Base-by-base conservation (phyloP, 2,888 invertebrate genomes). In the Pristionchus japonicus region DNA sequence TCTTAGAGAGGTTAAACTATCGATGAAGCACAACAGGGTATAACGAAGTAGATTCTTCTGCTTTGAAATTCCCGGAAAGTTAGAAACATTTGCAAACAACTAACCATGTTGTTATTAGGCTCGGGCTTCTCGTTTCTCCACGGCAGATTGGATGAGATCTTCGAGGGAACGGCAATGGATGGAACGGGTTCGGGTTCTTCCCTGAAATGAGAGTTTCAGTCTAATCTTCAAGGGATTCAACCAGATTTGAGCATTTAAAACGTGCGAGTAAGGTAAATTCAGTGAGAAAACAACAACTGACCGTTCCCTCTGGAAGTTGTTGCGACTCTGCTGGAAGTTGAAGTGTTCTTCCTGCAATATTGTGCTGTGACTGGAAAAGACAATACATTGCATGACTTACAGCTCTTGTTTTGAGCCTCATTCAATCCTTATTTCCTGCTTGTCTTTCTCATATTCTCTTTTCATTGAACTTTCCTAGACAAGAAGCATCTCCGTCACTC, bases 271-370 rank as follows among this genome's bases (percentile, higher is more conserved):
- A 27, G 31, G 0, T 31, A 7, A 67, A 34, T 3, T 15, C 67
- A 34, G 11, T n/a, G n/a, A 11, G 34, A 43, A 77, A 77, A 77
- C 11, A 43, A 43, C n/a, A n/a, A 11, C 80, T n/a, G 49, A 70
- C 85, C 89, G 70, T 40, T 91, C 91, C 27, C 67, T 88, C 34
- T 90, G 89, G 87, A 91, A 92, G 67, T 91, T 84, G 15, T 88
- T 88, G 20, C 90, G 70, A 80, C 88, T 91, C 31, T 89, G 84
- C 31, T 84, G 88, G 82, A 92, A 91, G 64, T 89, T 89, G 64
- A 89, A 89, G 88, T 91, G 92, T 87, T 92, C 91, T 86, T 91
- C 88, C 86, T 92, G 92, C n/a, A 77, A 47, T 13, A 2, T 40
- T 40, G n/a, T n/a, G n/a, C n/a, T n/a, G n/a, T n/a, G n/a, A n/a